Conservation (phyloP, 2,888 invertebrate species). For the Protodeltote pygarga region DNA sequence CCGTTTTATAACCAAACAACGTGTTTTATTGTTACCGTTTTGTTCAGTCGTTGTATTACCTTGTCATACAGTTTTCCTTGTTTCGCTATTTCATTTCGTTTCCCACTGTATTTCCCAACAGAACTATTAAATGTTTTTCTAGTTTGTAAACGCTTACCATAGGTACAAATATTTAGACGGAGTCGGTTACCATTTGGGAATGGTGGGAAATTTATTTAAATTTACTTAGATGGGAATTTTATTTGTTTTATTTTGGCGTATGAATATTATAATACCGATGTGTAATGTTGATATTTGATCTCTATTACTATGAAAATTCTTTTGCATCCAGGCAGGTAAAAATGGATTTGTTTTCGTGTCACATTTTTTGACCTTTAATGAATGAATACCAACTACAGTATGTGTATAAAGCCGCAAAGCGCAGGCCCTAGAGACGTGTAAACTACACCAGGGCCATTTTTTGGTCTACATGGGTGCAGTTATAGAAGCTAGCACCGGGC, state of each 20-base stretch:
- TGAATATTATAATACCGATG: neutral
- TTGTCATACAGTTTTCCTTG: constrained; percentile 53
- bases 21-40: constrained; percentile 55
- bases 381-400: too few relatives aligned
- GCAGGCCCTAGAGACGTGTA: too few relatives aligned
- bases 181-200: constrained; percentile 27
- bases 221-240: constrained; percentile 18
- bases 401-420: too few relatives aligned
- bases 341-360: too few relatives aligned
- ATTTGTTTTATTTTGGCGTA: constrained; percentile 7
- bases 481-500: too few relatives aligned
- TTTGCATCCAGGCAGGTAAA: too few relatives aligned
- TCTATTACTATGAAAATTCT: too few relatives aligned
- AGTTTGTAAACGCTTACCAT: constrained; percentile 43
- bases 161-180: constrained; percentile 41
- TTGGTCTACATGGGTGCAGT: too few relatives aligned
- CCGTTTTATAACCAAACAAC: constrained; percentile 50
- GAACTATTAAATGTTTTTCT: constrained; percentile 55
- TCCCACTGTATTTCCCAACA: constrained; percentile 51
- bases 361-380: too few relatives aligned
- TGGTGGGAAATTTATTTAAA: too few relatives aligned
- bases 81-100: constrained; percentile 51
- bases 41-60: constrained; percentile 51
- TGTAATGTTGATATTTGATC: too few relatives aligned
- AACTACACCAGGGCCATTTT: too few relatives aligned